phyloP scores from a whole-genome alignment of 2,888 invertebrate species.

The Caenorhabditis uteleia region DNA sequence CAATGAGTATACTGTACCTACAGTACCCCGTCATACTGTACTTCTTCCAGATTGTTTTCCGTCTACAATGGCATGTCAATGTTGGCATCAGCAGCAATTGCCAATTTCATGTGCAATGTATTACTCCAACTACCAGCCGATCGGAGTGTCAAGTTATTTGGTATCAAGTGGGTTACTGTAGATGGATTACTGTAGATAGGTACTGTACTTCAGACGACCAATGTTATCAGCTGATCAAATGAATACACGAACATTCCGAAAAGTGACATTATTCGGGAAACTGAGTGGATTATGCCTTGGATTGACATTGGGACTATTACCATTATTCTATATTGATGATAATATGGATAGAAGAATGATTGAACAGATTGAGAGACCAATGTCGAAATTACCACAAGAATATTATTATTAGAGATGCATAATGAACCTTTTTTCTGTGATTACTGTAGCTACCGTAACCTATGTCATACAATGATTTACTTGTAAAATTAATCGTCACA shows the following conservation, averaged over 20 bases:
- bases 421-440: no score
- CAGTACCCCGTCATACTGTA: neutral
- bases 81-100: slow-evolving; percentile 35
- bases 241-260: slow-evolving; percentile 19
- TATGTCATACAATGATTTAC: no score
- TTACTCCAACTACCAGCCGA: slow-evolving; percentile 32
- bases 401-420: no score
- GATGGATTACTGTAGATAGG: neutral
- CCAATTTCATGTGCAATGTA: slow-evolving; percentile 30
- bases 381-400: no score
- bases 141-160: slow-evolving; percentile 10
- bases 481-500: no score
- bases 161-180: slow-evolving; percentile 8
- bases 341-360: slow-evolving; percentile 16
- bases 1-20: slow-evolving; percentile 19
- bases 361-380: no score
- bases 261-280: slow-evolving; percentile 11
- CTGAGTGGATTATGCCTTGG: slow-evolving; percentile 27
- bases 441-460: no score
- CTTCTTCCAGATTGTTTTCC: slow-evolving; percentile 26
- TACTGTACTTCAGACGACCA: slow-evolving; percentile 16
- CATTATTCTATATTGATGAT: slow-evolving; percentile 36
- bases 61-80: slow-evolving; percentile 42
- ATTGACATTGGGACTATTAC: slow-evolving; percentile 24
- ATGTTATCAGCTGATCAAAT: slow-evolving; percentile 26